Evolutionary conservation across 2,113 vertebrate genomes (phyloP), one percentile per base, ranked within the genome.

Genomic region (Ranitomeya variabilis): DNA sequence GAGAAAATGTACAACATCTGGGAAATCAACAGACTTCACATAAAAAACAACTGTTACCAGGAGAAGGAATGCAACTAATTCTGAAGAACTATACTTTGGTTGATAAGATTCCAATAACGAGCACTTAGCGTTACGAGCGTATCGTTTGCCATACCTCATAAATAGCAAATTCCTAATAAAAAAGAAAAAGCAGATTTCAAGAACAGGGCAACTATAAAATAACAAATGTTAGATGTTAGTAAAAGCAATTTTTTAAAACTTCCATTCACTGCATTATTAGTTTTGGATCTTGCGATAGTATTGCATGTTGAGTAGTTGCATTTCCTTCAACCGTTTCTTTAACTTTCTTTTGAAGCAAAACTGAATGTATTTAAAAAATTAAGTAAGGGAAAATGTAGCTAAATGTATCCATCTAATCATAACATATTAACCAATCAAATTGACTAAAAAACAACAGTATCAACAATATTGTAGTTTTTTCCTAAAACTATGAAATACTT

Each of bases 101-200:
- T 83, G 87, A 77, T 88, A 88, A 88, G 45, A 88, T 59, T 19
- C 71, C 60, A 80, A 83, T 83, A 74, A 88, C 74, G 80, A 83
- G 31, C 71, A 83, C 71, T 83, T 77, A 77, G 69, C 6, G 26
- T 64, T 82, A 66, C 16, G 19, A 66, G 51, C 57, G 2, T 69
- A 77, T 83, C 45, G 45, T 26, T 82, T 62, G 51, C n/a, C 13
- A 84, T 84, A 23, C 21, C 64, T 84, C 21, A 26, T 55, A 84
- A 84, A 69, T 84, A 81, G 0, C 9, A 62, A 81, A 31, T 59
- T 76, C 18, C 73, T 18, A 76, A 19, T 76, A 76, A 52, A 74
- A 76, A 3, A 76, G 9, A 76, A 19, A 21, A 51, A 0, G 18
- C 45, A 10, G 7, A 52, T 52, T 76, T 45, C 18, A 12, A 51